Base-by-base conservation (phyloP, 2,888 invertebrate genomes). In the Tortricodes alternella region DNA sequence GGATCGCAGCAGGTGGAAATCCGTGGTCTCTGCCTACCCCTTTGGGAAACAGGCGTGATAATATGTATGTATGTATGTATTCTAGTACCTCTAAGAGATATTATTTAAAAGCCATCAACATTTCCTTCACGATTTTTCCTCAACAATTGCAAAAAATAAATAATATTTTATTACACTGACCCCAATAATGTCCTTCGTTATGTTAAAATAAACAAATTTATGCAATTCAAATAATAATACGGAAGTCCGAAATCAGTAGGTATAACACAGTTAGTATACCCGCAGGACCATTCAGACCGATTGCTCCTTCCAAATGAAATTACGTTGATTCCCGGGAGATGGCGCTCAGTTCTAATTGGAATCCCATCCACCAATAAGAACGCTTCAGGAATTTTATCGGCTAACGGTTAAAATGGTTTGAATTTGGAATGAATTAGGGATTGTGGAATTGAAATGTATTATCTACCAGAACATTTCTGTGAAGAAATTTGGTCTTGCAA, bases 291-390 rank as follows among this genome's bases (percentile, higher is more conserved):
- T 35, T 49, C 29, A 23, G 27, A 19, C 1, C 44, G 38, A 46
- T 46, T 38, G 37, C 37, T 15, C 37, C 46, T 21, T 24, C 27
- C 11, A 46, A 46, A 38, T 46, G 34, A 53, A 46, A 53, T 46
- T 32, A 46, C 46, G 11, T 37, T 19, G 8, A 37, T 23, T 11
- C 53, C 29, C 53, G 19, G 19, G 53, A 53, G 53, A 53, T 46
- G 53, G 53, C 46, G 46, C 38, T 46, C 6, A 15, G 46, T 29
- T 39, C 23, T n/a, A 53, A 53, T 46, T 46, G 53, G 46, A 53
- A 53, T 53, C 21, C 6, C 19, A 32, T 44, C 29, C 11, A 21
- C 41, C 43, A 51, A 23, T 43, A 27, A 11, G 16, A 2, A 7
- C 27, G 41, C 39, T 21, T 39, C 5, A 21, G 13, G 8, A 11